Evolutionary conservation across 2,888 invertebrate genomes (phyloP), one percentile per base, ranked within the genome.

Genomic region (Lymantria monacha): DNA sequence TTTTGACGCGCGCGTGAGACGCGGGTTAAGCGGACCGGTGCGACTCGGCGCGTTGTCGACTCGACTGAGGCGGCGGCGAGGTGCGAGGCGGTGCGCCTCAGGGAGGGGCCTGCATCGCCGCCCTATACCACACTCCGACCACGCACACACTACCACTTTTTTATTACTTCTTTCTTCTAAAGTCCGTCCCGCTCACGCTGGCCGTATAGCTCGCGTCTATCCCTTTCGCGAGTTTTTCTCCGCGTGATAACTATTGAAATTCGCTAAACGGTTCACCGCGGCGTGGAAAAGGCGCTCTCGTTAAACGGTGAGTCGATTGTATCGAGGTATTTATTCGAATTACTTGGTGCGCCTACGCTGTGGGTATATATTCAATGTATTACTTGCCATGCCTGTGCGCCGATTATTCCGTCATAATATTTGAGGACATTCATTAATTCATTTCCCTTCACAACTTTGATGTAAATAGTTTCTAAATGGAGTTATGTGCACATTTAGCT

Each of bases 241-340:
- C 79, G 74, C 79, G 87, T 83, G 90, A 87, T 91, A 90, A 89
- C 90, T 91, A 90, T 91, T 89, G 90, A 91, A 90, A 90, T 90
- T 90, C 87, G 90, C 90, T 90, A 90, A 91, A 91, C 83, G 87
- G 87, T 83, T 89, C 87, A 82, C 87, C 85, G 85, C 87, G 85
- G 85, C 82, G 87, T 83, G 88, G 90, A 88, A 91, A 90, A 88
- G 89, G 85, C 85, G 81, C 84, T 87, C 87, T 87, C 85, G 87
- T 89, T 90, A 90, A 90, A 88, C 85, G 85, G 83, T 83, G 83
- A 87, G 81, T 80, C 82, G 88, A 90, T 89, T 80, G 79, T 85
- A 87, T 87, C 84, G 77, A 81, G 78, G 83, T 88, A 88, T 89
- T 89, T 89, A 85, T 87, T 85, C 81, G 77, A 77, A 76, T 81